A percentile compares a stretch with the other conserved stretches of the same genome.
phyloP scores from a whole-genome alignment of 2,797 vertebrate genomes.

The Catamblyrhynchus diadema region DNA sequence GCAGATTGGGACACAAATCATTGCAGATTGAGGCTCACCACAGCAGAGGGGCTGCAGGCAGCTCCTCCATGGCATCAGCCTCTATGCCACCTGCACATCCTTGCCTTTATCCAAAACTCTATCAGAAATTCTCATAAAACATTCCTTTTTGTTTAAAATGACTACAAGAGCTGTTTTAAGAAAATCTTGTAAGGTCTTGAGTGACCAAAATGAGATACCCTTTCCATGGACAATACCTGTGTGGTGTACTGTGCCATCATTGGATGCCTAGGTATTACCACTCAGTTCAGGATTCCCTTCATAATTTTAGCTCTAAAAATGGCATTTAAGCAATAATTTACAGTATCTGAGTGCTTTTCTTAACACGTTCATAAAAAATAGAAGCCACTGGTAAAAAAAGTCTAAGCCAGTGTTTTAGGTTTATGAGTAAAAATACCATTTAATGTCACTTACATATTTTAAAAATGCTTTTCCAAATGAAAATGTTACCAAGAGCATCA shows the following conservation, averaged over 20 bases:
- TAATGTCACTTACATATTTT: neutral
- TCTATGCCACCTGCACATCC: neutral
- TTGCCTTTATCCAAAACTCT: neutral
- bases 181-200: neutral
- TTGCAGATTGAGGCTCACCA: neutral
- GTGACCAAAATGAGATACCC: neutral
- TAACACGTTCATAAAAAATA: neutral
- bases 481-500: neutral
- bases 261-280: accelerated
- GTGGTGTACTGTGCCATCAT: accelerated
- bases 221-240: neutral
- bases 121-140: neutral
- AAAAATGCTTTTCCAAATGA: neutral
- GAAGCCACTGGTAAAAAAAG: neutral
- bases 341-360: neutral
- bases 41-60: neutral
- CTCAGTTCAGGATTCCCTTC: neutral
- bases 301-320: neutral
- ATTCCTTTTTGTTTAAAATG: neutral
- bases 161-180: neutral
- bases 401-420: neutral
- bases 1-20: neutral
- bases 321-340: neutral
- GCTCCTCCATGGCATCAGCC: neutral
- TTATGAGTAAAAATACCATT: neutral